phyloP scores from a whole-genome alignment of 1,140 invertebrate species.

The Sycophaga agraensis region DNA sequence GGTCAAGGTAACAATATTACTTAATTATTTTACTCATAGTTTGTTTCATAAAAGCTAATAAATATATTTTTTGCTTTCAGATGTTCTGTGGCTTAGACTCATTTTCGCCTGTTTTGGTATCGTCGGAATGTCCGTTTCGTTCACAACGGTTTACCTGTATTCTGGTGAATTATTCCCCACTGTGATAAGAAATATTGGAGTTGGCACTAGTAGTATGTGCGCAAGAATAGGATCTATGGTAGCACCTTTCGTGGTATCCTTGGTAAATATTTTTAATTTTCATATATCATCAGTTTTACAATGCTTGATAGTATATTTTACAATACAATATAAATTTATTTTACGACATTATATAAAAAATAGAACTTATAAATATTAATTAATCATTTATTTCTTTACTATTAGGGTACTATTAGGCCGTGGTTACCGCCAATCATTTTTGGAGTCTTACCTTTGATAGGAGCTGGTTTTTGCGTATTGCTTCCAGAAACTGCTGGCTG shows the following conservation, averaged over 20 bases:
- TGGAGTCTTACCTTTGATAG: constrained; percentile 66
- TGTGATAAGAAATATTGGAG: constrained; percentile 66
- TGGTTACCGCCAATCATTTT: constrained; percentile 71
- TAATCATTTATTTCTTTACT: constrained; percentile 16
- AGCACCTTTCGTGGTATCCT: constrained; percentile 64
- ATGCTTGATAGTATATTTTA: background rate
- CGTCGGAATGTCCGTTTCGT: constrained; percentile 68
- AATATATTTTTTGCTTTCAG: constrained; percentile 29
- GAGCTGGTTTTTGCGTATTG: constrained; percentile 65
- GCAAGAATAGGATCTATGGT: constrained; percentile 69
- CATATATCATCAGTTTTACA: background rate
- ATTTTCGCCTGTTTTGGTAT: constrained; percentile 67
- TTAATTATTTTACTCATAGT: background rate
- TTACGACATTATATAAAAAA: no score
- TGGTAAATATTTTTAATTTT: constrained; percentile 40
- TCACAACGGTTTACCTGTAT: constrained; percentile 69
- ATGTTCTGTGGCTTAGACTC: constrained; percentile 56
- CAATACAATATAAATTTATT: background rate
- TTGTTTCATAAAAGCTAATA: background rate
- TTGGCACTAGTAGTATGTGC: constrained; percentile 68
- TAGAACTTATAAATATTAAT: background rate
- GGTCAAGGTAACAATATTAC: constrained; percentile 31
- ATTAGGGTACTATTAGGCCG: constrained; percentile 46
- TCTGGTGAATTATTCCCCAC: constrained; percentile 71
- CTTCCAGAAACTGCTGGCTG: constrained; percentile 76